These are phyloP conservation scores for Hesperophylax magnus DNA, from an alignment of 1,140 invertebrate genomes.

Conservation along the genomic window DNA sequence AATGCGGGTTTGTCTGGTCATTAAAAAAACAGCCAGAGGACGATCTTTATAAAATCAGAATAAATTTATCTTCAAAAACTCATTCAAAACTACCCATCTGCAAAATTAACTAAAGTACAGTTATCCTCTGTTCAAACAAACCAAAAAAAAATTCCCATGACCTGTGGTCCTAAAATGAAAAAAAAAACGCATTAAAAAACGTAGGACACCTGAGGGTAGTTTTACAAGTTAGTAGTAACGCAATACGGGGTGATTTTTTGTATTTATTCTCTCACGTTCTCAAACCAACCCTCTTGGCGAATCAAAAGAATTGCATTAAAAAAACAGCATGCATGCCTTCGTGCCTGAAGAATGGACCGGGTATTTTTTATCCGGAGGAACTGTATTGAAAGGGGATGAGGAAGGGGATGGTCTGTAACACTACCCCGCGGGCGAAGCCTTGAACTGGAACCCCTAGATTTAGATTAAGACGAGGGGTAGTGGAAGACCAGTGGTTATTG, in stretches of 20 bases:
- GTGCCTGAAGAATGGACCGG: slow-evolving; percentile 51
- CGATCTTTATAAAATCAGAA: neutral
- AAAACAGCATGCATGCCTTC: slow-evolving; percentile 49
- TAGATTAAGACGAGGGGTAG: neutral
- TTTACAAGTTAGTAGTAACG: slow-evolving; percentile 32
- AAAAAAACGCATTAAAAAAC: slow-evolving; percentile 34
- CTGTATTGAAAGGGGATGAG: slow-evolving; percentile 35
- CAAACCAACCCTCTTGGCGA: slow-evolving; percentile 45
- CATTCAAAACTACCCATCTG: slow-evolving; percentile 17
- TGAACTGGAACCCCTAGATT: slow-evolving; percentile 9
- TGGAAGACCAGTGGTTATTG: neutral
- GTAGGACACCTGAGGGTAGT: slow-evolving; percentile 53
- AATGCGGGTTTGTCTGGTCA: too few relatives aligned
- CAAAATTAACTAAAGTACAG: slow-evolving; percentile 47
- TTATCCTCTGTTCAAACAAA: slow-evolving; percentile 26
- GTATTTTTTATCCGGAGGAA: slow-evolving; percentile 53
- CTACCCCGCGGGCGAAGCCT: slow-evolving; percentile 53
- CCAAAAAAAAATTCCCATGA: slow-evolving; percentile 54
- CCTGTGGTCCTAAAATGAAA: slow-evolving; percentile 36
- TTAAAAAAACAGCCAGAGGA: neutral
- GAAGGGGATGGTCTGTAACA: slow-evolving; percentile 52
- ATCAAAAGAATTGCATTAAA: slow-evolving; percentile 41
- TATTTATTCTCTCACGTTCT: slow-evolving; percentile 50
- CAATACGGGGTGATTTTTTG: slow-evolving; percentile 53
- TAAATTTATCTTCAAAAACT: slow-evolving; percentile 5